These are phyloP conservation scores for Pseudomyrmex cubaensis DNA, from an alignment of 1,140 invertebrate genomes.

Conservation along the genomic window DNA sequence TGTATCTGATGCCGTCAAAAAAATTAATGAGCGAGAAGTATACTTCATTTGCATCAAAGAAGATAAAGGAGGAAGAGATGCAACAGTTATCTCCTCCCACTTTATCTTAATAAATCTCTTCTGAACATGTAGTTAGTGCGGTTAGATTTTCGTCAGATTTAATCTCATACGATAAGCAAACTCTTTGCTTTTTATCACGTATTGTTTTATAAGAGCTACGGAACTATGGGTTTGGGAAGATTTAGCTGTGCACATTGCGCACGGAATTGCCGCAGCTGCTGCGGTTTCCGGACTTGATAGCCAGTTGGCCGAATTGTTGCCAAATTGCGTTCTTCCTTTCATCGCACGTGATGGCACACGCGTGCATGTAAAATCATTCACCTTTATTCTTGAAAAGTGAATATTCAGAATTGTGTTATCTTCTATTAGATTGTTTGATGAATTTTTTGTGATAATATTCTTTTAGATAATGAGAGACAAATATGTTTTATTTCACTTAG, in stretches of 20 bases:
- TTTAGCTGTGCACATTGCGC: constrained; percentile 64
- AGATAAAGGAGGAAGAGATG: too few species aligned
- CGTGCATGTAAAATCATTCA: constrained; percentile 44
- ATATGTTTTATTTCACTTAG: neutral
- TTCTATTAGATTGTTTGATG: neutral
- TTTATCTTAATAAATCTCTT: neutral
- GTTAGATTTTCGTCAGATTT: constrained; percentile 43
- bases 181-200: constrained; percentile 36
- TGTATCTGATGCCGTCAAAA: too few species aligned
- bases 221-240: constrained; percentile 42
- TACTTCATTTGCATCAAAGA: too few species aligned
- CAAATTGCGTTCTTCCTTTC: constrained; percentile 73
- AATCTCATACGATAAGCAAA: constrained; percentile 31
- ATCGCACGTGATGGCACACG: constrained; percentile 29
- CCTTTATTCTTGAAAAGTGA: neutral
- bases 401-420: neutral
- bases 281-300: constrained; percentile 72
- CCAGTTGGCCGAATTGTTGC: constrained; percentile 73
- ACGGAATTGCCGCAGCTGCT: constrained; percentile 71
- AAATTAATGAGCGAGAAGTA: too few species aligned
- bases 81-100: too few species aligned
- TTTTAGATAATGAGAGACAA: neutral
- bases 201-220: constrained; percentile 49
- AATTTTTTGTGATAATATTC: neutral
- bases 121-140: neutral